phyloP scores from a whole-genome alignment of 2,888 invertebrate genomes.

The Synergus laeviventris region DNA sequence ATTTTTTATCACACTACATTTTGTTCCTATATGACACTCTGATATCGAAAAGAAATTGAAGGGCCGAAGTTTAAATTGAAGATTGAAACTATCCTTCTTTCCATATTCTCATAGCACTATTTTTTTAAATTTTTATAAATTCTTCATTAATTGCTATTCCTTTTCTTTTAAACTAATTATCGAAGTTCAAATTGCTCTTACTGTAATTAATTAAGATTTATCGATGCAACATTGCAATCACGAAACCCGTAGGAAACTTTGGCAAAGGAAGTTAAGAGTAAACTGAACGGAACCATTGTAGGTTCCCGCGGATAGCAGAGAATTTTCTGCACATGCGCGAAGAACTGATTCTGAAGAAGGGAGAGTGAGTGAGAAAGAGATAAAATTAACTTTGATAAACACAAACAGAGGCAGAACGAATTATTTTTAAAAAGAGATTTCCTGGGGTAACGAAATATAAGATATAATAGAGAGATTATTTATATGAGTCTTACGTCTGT shows the following conservation, averaged over 20 bases:
- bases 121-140: neutral
- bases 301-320: constrained; percentile 36
- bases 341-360: constrained; percentile 16
- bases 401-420: neutral
- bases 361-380: constrained; percentile 12
- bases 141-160: no score
- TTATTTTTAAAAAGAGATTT: neutral
- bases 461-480: no score
- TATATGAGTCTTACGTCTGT: neutral
- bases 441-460: neutral
- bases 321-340: constrained; percentile 26
- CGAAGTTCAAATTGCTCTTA: no score
- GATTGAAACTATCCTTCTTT: neutral
- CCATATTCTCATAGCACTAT: neutral
- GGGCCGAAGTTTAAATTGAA: neutral
- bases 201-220: neutral
- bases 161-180: neutral
- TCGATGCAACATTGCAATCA: neutral
- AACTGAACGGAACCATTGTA: constrained; percentile 36
- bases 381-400: neutral
- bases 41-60: neutral
- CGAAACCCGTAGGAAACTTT: constrained; percentile 17
- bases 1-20: constrained; percentile 16
- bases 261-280: constrained; percentile 31
- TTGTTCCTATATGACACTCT: constrained; percentile 18